Evolutionary conservation across 2,113 vertebrate species (phyloP).

Genomic region (Trichechus manatus): DNA sequence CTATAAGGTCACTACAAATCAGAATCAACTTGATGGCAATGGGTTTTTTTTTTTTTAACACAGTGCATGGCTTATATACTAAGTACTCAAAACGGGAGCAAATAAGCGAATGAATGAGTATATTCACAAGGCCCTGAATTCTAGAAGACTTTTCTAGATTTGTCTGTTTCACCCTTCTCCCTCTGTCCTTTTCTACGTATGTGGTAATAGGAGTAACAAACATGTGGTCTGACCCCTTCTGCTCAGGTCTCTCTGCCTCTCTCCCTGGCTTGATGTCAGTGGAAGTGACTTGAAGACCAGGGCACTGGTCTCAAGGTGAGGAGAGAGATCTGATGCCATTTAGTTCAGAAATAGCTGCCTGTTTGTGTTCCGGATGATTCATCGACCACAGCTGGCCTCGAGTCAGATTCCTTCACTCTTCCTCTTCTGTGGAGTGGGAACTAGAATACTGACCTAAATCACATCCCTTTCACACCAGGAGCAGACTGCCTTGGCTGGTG

Average conservation of each 20-base stretch:
- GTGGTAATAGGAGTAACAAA: background rate
- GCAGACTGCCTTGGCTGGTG: background rate
- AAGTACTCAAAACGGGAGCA: background rate
- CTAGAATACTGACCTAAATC: conserved; percentile 62
- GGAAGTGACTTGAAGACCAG: background rate
- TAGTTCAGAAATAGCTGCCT: conserved; percentile 70
- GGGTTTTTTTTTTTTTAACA: background rate
- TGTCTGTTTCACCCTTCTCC: background rate
- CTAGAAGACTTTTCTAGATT: background rate
- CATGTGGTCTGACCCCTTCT: background rate
- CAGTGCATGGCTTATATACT: accelerated
- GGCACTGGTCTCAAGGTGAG: conserved; percentile 67
- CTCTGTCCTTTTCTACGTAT: background rate
- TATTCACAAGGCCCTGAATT: background rate
- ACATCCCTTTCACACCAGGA: background rate
- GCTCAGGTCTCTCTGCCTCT: background rate
- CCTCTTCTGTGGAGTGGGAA: background rate
- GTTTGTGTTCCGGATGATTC: conserved; percentile 53
- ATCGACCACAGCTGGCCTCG: conserved; percentile 46
- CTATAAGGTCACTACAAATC: background rate
- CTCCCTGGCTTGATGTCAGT: background rate
- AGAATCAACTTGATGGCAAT: background rate
- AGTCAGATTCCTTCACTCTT: background rate
- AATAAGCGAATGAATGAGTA: background rate
- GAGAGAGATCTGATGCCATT: conserved; percentile 10